Evolutionary conservation across 2,113 vertebrate genomes (phyloP).

Genomic region (Sinocyclocheilus anophthalmus): DNA sequence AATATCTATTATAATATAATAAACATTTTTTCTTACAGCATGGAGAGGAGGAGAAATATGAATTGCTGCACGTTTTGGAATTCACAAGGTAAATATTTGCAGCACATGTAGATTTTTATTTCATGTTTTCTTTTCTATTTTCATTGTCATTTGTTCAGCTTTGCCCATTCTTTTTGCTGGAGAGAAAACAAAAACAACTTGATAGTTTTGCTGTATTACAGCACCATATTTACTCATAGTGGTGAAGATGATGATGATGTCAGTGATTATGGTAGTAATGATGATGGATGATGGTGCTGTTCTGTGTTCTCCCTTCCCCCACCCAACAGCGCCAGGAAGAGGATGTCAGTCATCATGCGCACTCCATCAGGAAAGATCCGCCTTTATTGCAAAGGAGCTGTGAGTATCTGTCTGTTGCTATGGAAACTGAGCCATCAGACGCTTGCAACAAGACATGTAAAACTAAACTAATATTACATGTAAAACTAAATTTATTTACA

Average conservation of each 20-base stretch:
- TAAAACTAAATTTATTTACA: no score
- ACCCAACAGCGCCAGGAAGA: slow-evolving; percentile 84
- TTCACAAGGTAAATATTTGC: slow-evolving; percentile 88
- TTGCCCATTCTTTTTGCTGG: slow-evolving; percentile 1
- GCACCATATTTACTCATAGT: background rate
- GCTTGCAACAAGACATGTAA: slow-evolving; percentile 39
- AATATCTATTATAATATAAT: background rate
- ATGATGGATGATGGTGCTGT: background rate
- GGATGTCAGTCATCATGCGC: slow-evolving; percentile 99
- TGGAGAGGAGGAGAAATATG: slow-evolving; percentile 88
- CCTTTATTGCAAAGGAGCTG: slow-evolving; percentile 99
- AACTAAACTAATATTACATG: no score
- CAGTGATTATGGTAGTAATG: background rate
- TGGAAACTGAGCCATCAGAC: slow-evolving; percentile 69
- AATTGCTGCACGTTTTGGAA: slow-evolving; percentile 93
- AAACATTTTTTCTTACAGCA: slow-evolving; percentile 69
- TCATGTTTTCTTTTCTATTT: background rate
- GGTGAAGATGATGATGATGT: background rate
- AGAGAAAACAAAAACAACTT: background rate
- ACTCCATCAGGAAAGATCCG: slow-evolving; percentile 94
- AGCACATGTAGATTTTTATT: background rate
- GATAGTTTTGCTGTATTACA: background rate
- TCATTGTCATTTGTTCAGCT: background rate
- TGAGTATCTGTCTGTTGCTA: slow-evolving; percentile 83
- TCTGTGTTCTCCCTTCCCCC: slow-evolving; percentile 58